Percentiles rank a stretch among this genome's conserved stretches.
Evolutionary conservation across 2,113 vertebrate genomes (phyloP).

Genomic region (Anas platyrhynchos): DNA sequence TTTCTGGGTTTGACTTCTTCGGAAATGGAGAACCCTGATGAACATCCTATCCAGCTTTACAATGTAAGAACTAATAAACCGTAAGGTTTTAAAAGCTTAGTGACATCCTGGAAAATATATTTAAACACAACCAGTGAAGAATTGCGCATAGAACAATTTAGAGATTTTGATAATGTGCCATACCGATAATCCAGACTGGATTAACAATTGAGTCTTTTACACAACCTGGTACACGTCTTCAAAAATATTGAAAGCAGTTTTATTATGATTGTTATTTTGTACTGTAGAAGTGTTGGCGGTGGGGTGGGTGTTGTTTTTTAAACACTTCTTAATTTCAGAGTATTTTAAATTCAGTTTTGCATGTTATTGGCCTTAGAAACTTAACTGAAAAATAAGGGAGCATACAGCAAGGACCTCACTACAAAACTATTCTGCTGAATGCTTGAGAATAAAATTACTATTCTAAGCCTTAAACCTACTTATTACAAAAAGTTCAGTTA

Average conservation of each 20-base stretch:
- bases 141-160: not conserved
- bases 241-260: not conserved
- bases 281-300: not conserved
- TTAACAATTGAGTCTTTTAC: not conserved
- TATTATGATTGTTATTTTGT: not conserved
- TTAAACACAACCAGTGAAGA: not conserved
- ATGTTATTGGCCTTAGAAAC: not conserved
- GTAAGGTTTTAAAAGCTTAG: not conserved
- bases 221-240: not conserved
- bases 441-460: not conserved
- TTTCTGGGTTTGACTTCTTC: not conserved
- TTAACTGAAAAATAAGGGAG: not conserved
- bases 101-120: not conserved
- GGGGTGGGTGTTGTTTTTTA: not conserved
- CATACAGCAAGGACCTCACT: not conserved
- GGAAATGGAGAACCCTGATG: not conserved
- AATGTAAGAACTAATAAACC: not conserved
- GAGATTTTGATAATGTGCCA: not conserved
- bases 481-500: not conserved
- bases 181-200: not conserved
- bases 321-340: not conserved
- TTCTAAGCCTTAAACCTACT: too few species aligned
- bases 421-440: not conserved
- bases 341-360: not conserved
- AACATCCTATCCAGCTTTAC: not conserved